Evolutionary conservation across 2,888 invertebrate genomes (phyloP).

Genomic region (Drosophila histrio): DNA sequence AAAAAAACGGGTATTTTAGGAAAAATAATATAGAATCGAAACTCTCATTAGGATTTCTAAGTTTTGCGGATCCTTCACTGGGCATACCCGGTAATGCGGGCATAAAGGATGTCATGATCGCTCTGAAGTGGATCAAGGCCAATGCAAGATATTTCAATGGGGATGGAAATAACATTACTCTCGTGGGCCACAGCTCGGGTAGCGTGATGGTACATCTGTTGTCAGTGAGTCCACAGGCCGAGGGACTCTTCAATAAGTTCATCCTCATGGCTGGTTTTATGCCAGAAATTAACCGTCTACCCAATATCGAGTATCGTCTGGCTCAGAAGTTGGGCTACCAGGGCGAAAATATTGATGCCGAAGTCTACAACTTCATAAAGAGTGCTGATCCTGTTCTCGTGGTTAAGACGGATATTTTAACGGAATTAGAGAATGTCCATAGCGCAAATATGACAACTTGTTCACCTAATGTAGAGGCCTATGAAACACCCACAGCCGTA

Average conservation of each 20-base stretch:
- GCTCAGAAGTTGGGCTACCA: constrained; percentile 77
- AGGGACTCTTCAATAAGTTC: constrained; percentile 81
- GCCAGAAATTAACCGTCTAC: constrained; percentile 42
- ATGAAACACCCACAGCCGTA: constrained; percentile 61
- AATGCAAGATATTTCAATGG: constrained; percentile 85
- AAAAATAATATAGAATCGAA: background rate
- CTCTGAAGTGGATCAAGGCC: constrained; percentile 84
- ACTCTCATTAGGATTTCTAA: constrained; percentile 83
- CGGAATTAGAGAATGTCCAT: constrained; percentile 43
- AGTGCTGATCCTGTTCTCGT: constrained; percentile 55
- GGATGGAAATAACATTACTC: constrained; percentile 84
- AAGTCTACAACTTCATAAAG: constrained; percentile 55
- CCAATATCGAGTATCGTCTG: constrained; percentile 62
- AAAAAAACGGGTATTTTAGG: background rate
- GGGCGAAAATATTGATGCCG: constrained; percentile 73
- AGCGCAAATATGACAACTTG: constrained; percentile 29
- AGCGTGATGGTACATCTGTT: constrained; percentile 82
- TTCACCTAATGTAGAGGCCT: constrained; percentile 75
- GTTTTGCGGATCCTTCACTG: constrained; percentile 83
- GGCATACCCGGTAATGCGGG: constrained; percentile 85
- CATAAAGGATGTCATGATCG: constrained; percentile 85
- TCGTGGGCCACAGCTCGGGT: constrained; percentile 85
- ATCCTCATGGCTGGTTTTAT: constrained; percentile 75
- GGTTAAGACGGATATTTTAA: constrained; percentile 40
- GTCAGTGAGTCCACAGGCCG: constrained; percentile 83